Conservation (phyloP, 2,113 vertebrate genomes). For the Rousettus leschenaultii region DNA sequence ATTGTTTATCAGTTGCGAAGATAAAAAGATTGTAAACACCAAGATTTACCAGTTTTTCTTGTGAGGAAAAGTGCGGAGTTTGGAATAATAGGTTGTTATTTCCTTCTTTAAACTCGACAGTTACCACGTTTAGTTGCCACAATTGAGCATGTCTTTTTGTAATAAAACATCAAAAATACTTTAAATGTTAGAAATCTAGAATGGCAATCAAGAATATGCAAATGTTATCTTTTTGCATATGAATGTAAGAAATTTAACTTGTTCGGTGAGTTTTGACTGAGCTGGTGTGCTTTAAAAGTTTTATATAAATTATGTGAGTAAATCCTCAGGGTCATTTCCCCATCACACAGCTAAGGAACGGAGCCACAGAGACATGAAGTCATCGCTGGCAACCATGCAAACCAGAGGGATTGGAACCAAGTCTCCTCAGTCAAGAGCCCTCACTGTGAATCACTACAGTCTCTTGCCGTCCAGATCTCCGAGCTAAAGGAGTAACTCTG, state of each 20-base stretch:
- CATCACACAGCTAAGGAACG: neutral
- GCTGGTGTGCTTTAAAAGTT: neutral
- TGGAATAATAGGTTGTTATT: neutral
- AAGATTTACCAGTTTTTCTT: neutral
- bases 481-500: neutral
- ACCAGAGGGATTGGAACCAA: neutral
- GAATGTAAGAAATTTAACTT: neutral
- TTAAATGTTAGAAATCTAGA: neutral
- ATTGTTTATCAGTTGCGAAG: neutral
- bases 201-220: neutral
- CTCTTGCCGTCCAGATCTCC: neutral
- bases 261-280: neutral
- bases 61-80: neutral
- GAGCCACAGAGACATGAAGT: neutral
- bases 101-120: neutral
- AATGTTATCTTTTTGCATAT: neutral
- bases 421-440: neutral
- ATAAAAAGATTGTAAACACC: neutral
- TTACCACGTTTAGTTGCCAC: neutral
- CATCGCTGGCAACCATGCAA: neutral
- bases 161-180: neutral
- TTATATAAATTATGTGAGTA: neutral
- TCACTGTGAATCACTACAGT: too few species aligned
- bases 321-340: neutral
- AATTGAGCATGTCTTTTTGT: neutral